These are phyloP conservation scores for Heliconius hewitsoni DNA, from an alignment of 1,140 invertebrate genomes.

Conservation along the genomic window DNA sequence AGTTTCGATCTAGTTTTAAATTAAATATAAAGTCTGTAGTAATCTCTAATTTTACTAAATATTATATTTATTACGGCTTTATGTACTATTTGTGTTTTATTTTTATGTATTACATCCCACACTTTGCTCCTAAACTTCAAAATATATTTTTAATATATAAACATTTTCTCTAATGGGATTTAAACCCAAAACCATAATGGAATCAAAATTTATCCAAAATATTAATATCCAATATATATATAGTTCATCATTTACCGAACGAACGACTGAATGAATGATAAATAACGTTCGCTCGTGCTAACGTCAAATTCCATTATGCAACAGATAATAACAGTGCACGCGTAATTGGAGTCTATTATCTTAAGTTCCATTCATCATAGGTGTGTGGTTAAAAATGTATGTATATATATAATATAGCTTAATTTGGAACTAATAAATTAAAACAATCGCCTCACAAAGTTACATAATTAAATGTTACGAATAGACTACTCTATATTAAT, in stretches of 20 bases:
- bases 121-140: no score
- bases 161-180: neutral
- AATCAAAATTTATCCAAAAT: neutral
- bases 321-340: slow-evolving; percentile 25
- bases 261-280: slow-evolving; percentile 9
- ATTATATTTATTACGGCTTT: neutral
- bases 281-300: slow-evolving; percentile 18
- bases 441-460: slow-evolving; percentile 9
- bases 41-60: neutral
- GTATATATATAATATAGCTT: neutral
- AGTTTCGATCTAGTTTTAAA: neutral
- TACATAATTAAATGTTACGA: slow-evolving; percentile 26
- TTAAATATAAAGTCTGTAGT: neutral
- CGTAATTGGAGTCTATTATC: slow-evolving; percentile 30
- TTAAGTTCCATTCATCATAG: slow-evolving; percentile 27
- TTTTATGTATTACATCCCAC: no score
- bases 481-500: neutral
- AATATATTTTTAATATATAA: neutral
- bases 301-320: slow-evolving; percentile 24
- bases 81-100: no score
- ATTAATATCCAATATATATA: neutral
- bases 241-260: neutral
- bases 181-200: neutral
- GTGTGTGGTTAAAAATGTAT: slow-evolving; percentile 16
- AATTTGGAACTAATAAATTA: slow-evolving; percentile 6